Evolutionary conservation across 2,113 vertebrate species (phyloP), one percentile per base, ranked within the genome.

Genomic region (Coptodon rendalli): DNA sequence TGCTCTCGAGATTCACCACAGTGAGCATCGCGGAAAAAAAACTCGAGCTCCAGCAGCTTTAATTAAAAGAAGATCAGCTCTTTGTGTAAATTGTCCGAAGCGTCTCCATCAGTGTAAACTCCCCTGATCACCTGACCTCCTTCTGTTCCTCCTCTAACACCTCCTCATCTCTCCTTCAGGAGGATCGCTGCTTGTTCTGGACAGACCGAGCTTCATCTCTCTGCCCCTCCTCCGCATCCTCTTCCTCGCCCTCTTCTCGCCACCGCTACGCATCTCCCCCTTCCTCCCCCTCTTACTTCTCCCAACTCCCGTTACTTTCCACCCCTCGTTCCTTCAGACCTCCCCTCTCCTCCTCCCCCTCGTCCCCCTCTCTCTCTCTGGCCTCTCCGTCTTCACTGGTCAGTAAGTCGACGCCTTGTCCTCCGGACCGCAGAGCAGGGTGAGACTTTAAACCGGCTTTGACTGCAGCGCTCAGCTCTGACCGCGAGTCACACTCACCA

Each of bases 101-200:
- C 34, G 4, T 68, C 61, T 68, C 61, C 61, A 12, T 38, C 63
- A 8, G 0, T 38, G 63, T 12, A 43, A 24, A 1, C n/a, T 71
- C 66, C 2, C 1, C 2, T 2, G 61, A n/a, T 19, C 34, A 1
- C 34, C 63, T 22, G 63, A 0, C 34, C 11, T 71, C 12, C 38
- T 1, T 12, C 63, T 24, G 40, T 48, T 76, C 13, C 43, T 34
- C 3, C 17, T 54, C 34, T 80, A 27, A 73, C 40, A 0, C 40
- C 40, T 27, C 29, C 7, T 43, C 43, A 1, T 17, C n/a, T 40
- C 34, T 87, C 80, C 76, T 81, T 50, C 84, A 96, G 96, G 95
- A 96, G 85, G 88, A 92, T 2, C 78, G 36, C 4, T 85, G 89
- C 82, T 52, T 95, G 56, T 89, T 92, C 11, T 94, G 92, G 93